phyloP scores from a whole-genome alignment of 1,140 invertebrate genomes.

The Gerris buenoi region DNA sequence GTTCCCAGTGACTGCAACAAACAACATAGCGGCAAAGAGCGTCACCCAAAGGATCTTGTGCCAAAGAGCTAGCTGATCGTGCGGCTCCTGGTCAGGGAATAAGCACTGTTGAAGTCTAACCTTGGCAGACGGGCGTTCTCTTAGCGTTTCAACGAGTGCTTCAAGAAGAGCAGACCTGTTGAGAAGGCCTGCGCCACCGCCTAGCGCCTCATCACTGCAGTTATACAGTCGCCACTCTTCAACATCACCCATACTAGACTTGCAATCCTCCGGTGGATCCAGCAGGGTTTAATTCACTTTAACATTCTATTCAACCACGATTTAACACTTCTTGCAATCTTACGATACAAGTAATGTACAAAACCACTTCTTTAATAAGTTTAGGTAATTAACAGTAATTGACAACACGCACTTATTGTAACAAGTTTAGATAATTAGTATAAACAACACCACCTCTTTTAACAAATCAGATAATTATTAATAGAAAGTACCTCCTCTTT shows the following conservation, averaged over 20 bases:
- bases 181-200: constrained; percentile 28
- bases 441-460: too few species aligned
- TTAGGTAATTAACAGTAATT: too few species aligned
- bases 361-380: too few species aligned
- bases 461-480: too few species aligned
- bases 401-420: too few species aligned
- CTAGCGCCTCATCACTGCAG: constrained; percentile 46
- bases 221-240: constrained; percentile 16
- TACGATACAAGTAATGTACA: too few species aligned
- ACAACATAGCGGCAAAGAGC: constrained; percentile 54
- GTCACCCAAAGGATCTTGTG: constrained; percentile 51
- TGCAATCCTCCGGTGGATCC: too few species aligned
- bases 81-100: constrained; percentile 22
- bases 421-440: too few species aligned
- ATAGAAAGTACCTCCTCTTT: too few species aligned
- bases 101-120: constrained; percentile 25
- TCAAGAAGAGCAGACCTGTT: constrained; percentile 29
- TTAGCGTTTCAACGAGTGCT: neutral
- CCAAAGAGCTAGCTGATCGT: constrained; percentile 37
- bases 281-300: too few species aligned
- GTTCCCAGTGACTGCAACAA: constrained; percentile 66
- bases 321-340: too few species aligned
- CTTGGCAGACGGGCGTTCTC: neutral
- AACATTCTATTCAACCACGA: too few species aligned
- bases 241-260: neutral